Conservation (phyloP, 1,140 invertebrate species). For the Latrodectus geometricus region DNA sequence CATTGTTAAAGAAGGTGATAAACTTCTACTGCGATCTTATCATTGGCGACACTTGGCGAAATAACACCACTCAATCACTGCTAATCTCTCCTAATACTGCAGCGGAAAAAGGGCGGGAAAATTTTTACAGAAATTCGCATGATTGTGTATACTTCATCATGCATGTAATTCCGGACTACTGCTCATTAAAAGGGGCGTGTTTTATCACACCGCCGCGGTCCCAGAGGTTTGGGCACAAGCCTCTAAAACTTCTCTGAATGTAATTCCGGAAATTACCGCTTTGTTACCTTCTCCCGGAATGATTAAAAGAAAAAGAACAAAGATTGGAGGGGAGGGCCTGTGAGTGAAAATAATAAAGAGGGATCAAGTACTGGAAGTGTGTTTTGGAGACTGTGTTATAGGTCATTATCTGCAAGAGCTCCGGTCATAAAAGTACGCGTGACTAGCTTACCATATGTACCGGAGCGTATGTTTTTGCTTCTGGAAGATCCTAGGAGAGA, state of each 20-base stretch:
- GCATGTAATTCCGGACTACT: neutral
- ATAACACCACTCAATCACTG: neutral
- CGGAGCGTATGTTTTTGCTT: neutral
- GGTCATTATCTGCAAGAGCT: constrained; percentile 3
- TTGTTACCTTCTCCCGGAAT: constrained; percentile 4
- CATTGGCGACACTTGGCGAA: neutral
- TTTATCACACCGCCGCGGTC: neutral
- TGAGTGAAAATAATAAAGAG: neutral
- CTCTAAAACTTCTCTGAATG: neutral
- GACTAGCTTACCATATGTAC: constrained; percentile 3
- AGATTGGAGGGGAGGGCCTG: neutral
- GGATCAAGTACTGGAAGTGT: constrained; percentile 25
- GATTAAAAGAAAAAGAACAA: neutral
- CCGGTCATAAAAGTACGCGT: constrained; percentile 23
- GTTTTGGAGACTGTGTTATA: constrained; percentile 21
- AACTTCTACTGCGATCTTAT: neutral
- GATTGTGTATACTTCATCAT: constrained; percentile 11
- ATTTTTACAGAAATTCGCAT: neutral
- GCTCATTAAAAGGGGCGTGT: constrained; percentile 37
- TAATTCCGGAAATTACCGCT: constrained; percentile 33
- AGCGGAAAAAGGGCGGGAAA: neutral
- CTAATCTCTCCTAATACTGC: constrained; percentile 5
- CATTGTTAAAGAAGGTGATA: neutral
- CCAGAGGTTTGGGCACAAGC: neutral
- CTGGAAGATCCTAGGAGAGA: neutral